Evolutionary conservation across 2,888 invertebrate genomes (phyloP), one percentile per base, ranked within the genome.

Genomic region (Philhelius pedissequus): DNA sequence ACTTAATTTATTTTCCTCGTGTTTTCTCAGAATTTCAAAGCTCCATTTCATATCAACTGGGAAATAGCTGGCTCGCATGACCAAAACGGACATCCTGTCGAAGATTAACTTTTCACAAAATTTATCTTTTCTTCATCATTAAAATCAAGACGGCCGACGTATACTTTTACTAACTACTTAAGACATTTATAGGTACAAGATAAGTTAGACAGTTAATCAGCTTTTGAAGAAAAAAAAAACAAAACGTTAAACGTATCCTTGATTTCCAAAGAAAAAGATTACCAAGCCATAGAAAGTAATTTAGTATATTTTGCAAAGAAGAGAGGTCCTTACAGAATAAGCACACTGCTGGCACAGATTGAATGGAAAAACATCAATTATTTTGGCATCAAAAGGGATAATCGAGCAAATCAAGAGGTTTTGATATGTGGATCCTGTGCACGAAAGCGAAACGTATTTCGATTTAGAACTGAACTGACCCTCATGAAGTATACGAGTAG

Each of bases 371-470:
- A 80, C 84, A 84, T 84, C 84, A 84, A 84, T 84, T 84, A 84
- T 80, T 80, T 84, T 62, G 75, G 84, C 68, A 84, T 84, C 84
- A 84, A 80, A 84, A 84, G 35, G 84, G 80, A 84, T 84, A 84
- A 84, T 80, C 80, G 80, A 76, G 66, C 30, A 84, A 84, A 80
- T 84, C 84, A 73, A 45, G 32, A 71, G 80, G 76, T 74, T 84
- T 68, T 76, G 84, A 84, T 84, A 75, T 84, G 83, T 79, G 83
- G 58, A 79, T 79, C 69, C 75, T 79, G 64, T 79, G 68, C 71
- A 76, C 54, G 84, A 58, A 71, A 54, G 32, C 56, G 75, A 56
- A 56, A 13, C 56, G 50, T 80, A 84, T 62, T 76, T 71, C 80
- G 75, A 76, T 84, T 80, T 54, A 54, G 68, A 45, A 56, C 66